Conservation (phyloP, 2,113 vertebrate genomes). For the Oncorhynchus clarkii region DNA sequence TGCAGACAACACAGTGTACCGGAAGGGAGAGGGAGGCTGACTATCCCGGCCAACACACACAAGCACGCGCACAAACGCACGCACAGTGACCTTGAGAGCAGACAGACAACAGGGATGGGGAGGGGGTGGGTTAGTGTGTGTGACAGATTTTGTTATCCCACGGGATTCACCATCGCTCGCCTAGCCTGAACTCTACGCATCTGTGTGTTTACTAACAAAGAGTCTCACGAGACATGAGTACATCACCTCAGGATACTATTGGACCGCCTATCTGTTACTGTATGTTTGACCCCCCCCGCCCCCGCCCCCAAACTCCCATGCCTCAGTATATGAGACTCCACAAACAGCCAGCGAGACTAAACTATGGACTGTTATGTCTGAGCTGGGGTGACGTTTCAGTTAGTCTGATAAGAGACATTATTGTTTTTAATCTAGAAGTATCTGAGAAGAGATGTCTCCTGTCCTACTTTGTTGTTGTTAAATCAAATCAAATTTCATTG, state of each 20-base stretch:
- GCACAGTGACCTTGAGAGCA: no score
- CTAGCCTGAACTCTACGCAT: not conserved
- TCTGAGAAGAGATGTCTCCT: no score
- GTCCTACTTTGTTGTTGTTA: no score
- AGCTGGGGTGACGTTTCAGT: not conserved
- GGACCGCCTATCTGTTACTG: not conserved
- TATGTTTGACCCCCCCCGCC: not conserved
- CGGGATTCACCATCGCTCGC: not conserved
- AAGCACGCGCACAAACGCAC: not conserved
- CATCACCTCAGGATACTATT: not conserved
- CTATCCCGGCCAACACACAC: not conserved
- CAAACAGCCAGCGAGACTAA: slow-evolving; percentile 4
- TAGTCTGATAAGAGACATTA: not conserved
- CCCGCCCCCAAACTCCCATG: not conserved
- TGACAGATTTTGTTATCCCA: not conserved
- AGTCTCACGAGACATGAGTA: not conserved
- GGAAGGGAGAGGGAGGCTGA: not conserved
- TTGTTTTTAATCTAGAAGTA: slow-evolving; percentile 5
- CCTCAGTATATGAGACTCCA: slow-evolving; percentile 32
- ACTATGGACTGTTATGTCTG: not conserved
- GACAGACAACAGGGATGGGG: no score
- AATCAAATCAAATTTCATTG: no score
- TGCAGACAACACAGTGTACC: not conserved
- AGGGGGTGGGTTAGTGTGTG: slow-evolving; percentile 9
- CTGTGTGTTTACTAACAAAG: not conserved